Evolutionary conservation across 2,113 vertebrate genomes (phyloP).

Genomic region (Microcebus ravelobensis): DNA sequence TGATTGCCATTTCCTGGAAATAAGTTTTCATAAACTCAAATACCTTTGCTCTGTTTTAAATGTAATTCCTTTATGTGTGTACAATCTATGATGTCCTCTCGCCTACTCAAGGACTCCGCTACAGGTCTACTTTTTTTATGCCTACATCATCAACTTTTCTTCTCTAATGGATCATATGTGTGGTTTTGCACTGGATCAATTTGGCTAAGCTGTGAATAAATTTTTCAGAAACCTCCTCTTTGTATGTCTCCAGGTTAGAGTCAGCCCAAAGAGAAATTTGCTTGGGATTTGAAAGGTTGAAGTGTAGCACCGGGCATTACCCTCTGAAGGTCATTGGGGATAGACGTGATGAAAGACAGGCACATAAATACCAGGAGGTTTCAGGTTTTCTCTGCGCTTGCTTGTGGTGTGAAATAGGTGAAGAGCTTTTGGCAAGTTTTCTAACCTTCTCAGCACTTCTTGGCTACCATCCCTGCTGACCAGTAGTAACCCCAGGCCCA

Average conservation of each 20-base stretch:
- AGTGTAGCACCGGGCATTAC: background rate
- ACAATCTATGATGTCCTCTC: background rate
- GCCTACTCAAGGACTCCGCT: background rate
- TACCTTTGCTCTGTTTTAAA: background rate
- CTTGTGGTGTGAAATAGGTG: background rate
- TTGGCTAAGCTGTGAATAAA: background rate
- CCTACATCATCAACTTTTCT: background rate
- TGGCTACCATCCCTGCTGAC: background rate
- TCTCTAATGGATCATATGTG: background rate
- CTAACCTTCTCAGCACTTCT: background rate
- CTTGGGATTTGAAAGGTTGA: background rate
- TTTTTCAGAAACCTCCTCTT: background rate
- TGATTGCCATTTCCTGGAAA: conserved; percentile 37
- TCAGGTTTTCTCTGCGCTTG: background rate
- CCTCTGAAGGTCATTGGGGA: background rate
- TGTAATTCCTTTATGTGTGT: background rate
- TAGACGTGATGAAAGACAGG: background rate
- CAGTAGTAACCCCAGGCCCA: background rate
- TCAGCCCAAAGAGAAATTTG: background rate
- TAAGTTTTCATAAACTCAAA: conserved; percentile 33
- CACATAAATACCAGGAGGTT: background rate
- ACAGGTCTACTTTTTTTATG: background rate
- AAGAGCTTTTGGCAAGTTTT: background rate
- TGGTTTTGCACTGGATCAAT: background rate
- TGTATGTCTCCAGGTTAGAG: background rate